Evolutionary conservation across 2,888 invertebrate genomes (phyloP), one percentile per base, ranked within the genome.

Genomic region (Acleris sparsana): DNA sequence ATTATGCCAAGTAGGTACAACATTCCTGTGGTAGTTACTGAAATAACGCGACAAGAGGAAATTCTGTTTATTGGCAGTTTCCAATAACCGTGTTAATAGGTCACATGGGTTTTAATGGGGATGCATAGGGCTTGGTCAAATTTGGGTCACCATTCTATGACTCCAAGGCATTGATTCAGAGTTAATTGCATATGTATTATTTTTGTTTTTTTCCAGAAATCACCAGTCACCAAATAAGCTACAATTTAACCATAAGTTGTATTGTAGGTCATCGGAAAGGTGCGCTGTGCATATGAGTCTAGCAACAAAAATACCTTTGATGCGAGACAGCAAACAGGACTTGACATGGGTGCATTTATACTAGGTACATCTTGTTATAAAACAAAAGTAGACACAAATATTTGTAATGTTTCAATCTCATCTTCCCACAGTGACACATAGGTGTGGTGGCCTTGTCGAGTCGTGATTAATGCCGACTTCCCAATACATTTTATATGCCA

Each of bases 391-490:
- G 17, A 39, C 48, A 33, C 25, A 22, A 9, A 48, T 20, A 17
- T 46, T 17, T 9, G 17, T n/a, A 4, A 53, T 53, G 59, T 64
- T 59, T 48, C 48, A 16, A 51, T 25, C 55, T 55, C 64, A 60
- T 65, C 60, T 65, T 51, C 51, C 55, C 60, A 61, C 60, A 61
- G 61, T 65, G 55, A 65, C 65, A 65, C 49, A 65, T 65, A 52
- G 66, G 62, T 48, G 62, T 17, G 56, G 56, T 20, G 52, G 25
- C 66, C 66, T 66, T 66, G 66, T 18, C 48, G 22, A 39, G 57
- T 66, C 66, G 62, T 66, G 66, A 66, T 66, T 60, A 59, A 59
- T 33, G 49, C 53, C 22, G 52, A 66, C 66, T 66, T 66, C 66
- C 62, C 66, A 66, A 66, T 66, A 62, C 18, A 52, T 61, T 61